Evolutionary conservation across 2,888 invertebrate genomes (phyloP).

Genomic region (Eulithis testata): DNA sequence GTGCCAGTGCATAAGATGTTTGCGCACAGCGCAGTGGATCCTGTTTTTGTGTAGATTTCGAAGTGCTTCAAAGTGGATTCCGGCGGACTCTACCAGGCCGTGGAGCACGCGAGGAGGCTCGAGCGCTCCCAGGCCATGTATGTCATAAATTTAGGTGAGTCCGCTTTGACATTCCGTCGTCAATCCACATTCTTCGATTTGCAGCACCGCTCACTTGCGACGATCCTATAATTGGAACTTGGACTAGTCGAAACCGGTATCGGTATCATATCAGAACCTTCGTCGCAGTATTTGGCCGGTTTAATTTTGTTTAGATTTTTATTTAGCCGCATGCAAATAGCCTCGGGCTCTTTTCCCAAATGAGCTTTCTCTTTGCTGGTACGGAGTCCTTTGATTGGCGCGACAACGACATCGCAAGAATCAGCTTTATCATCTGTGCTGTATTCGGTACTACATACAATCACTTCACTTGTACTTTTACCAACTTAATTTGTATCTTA

Average conservation of each 20-base stretch:
- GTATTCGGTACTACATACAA: constrained; percentile 52
- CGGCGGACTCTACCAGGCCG: constrained; percentile 80
- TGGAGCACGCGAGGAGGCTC: constrained; percentile 81
- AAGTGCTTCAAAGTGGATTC: constrained; percentile 82
- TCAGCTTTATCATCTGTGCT: constrained; percentile 35
- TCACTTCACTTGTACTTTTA: constrained; percentile 67
- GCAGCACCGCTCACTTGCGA: constrained; percentile 48
- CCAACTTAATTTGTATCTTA: constrained; percentile 70
- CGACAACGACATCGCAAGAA: constrained; percentile 2
- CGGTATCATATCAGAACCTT: constrained; percentile 59
- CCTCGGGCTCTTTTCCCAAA: constrained; percentile 55
- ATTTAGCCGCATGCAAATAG: constrained; percentile 52
- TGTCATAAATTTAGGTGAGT: constrained; percentile 85
- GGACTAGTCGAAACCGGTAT: constrained; percentile 75
- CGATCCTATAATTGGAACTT: constrained; percentile 73
- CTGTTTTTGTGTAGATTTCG: constrained; percentile 71
- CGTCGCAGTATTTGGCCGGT: constrained; percentile 37
- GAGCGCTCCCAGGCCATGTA: constrained; percentile 84
- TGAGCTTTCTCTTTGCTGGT: constrained; percentile 60
- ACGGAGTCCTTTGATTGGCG: constrained; percentile 33
- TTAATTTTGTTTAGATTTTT: constrained; percentile 57
- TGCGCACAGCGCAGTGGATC: constrained; percentile 74
- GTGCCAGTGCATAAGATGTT: constrained; percentile 76
- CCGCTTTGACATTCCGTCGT: constrained; percentile 63
- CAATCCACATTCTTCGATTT: constrained; percentile 64